Base-by-base conservation (phyloP, 1,140 invertebrate species). In the Diorhabda sublineata region DNA sequence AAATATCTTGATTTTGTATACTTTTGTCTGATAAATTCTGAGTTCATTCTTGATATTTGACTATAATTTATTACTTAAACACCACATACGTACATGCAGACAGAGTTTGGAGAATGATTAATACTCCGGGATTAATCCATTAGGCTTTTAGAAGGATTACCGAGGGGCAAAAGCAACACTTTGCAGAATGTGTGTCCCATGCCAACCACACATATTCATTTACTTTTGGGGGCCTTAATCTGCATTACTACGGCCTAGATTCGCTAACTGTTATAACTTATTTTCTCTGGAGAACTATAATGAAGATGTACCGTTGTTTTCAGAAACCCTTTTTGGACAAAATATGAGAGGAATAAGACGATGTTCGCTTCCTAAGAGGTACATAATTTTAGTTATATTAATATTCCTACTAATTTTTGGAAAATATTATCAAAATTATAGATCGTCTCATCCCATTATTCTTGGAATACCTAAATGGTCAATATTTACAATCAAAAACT, bases 131-230 rank as follows among this genome's bases (percentile, higher is more conserved):
- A 67, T 58, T 67, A 67, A 67, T 67, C 65, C 65, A 67, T 67
- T 67, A 67, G 65, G 65, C 65, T 60, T 67, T 60, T 45, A 67
- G 65, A 67, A 67, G 65, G 65, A 67, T 67, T 67, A 67, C 42
- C n/a, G 47, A 52, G 47, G 47, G 47, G 47, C 47, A 58, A 11
- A 47, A 42, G 44, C 58, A 45, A 61, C 57, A 52, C 58, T 56
- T 67, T 45, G 26, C 65, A 44, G 44, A 67, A 67, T 67, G 58
- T 67, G 57, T 67, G 65, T 67, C 65, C 65, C 65, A 67, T 56
- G 58, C 26, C 65, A 60, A 58, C 65, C 65, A 67, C 65, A 67
- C 65, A 67, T 67, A 67, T 67, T 67, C 65, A 67, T 67, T 67
- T 67, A 67, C 65, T 67, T 64, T 64, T 42, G 45, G 65, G 57